phyloP scores from a whole-genome alignment of 2,888 invertebrate genomes.

The Amiota mariae region DNA sequence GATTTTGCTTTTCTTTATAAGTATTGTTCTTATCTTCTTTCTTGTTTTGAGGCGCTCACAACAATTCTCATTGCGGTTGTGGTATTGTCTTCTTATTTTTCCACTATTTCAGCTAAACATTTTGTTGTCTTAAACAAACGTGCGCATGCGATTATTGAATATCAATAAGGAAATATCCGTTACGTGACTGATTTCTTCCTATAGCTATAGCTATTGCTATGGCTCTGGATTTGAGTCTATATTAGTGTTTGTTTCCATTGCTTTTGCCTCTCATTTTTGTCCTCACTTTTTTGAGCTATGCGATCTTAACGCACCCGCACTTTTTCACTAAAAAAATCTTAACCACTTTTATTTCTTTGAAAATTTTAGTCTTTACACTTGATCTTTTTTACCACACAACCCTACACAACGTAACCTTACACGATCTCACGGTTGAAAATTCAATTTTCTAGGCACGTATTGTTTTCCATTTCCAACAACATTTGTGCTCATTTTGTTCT shows the following conservation, averaged over 20 bases:
- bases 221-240: slow-evolving; percentile 2
- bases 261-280: slow-evolving; percentile 1
- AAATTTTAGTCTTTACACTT: neutral
- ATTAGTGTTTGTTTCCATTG: neutral
- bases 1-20: neutral
- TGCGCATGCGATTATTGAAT: slow-evolving; percentile 70
- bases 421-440: neutral
- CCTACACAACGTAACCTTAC: neutral
- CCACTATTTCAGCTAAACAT: slow-evolving; percentile 35
- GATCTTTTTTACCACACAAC: neutral
- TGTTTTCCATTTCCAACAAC: neutral
- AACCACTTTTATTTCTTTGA: neutral
- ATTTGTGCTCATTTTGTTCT: no score
- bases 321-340: slow-evolving; percentile 16
- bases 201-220: slow-evolving; percentile 32
- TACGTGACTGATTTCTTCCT: slow-evolving; percentile 69
- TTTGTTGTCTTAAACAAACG: slow-evolving; percentile 42
- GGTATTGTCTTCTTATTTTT: slow-evolving; percentile 35
- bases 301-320: slow-evolving; percentile 20
- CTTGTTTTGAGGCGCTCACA: slow-evolving; percentile 5
- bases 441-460: slow-evolving; percentile 17
- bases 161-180: slow-evolving; percentile 72
- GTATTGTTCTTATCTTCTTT: slow-evolving; percentile 48
- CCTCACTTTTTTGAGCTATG: slow-evolving; percentile 13
- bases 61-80: slow-evolving; percentile 19